These are phyloP conservation scores for Tuta absoluta DNA, from an alignment of 2,888 invertebrate species.

Conservation along the genomic window DNA sequence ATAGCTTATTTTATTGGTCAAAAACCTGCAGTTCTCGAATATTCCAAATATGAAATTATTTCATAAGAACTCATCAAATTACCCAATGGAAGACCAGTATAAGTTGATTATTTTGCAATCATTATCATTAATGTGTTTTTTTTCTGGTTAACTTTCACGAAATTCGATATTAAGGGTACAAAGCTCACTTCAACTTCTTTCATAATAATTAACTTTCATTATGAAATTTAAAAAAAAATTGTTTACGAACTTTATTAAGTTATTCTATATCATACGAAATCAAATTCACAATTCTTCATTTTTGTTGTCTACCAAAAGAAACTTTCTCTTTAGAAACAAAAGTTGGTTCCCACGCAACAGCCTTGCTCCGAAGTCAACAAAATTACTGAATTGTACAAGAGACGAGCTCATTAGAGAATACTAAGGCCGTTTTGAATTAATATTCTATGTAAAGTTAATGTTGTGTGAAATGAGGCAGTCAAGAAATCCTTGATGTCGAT, in stretches of 20 bases:
- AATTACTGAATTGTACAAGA: not conserved
- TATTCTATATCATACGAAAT: not conserved
- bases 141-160: no score
- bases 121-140: no score
- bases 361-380: not conserved
- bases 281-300: not conserved
- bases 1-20: not conserved
- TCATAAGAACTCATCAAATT: no score
- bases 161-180: no score
- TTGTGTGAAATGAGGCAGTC: not conserved
- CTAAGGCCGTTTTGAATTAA: not conserved
- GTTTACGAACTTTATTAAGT: not conserved
- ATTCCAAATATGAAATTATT: no score
- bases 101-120: no score
- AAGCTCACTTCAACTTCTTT: no score
- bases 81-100: no score
- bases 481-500: not conserved
- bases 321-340: constrained; percentile 15
- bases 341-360: not conserved
- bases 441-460: not conserved
- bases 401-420: not conserved
- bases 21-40: no score
- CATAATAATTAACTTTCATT: no score
- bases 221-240: not conserved
- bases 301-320: not conserved